Conservation (phyloP, 2,113 vertebrate genomes). For the Centropus bengalensis region DNA sequence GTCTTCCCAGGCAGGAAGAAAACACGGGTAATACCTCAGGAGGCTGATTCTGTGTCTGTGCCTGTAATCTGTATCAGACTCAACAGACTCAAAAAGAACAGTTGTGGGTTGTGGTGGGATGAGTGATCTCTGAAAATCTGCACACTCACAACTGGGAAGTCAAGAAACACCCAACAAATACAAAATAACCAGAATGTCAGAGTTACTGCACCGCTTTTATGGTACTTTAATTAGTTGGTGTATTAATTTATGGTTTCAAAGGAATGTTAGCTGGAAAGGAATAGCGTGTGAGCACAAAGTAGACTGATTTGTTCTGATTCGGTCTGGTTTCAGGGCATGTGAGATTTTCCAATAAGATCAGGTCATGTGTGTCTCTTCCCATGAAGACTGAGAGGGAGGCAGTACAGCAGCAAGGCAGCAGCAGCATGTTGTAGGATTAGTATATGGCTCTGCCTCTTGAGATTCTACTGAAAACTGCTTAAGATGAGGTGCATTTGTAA, state of each 20-base stretch:
- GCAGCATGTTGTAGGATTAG: slow-evolving; percentile 22
- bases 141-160: neutral
- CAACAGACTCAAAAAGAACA: neutral
- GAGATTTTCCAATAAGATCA: slow-evolving; percentile 43
- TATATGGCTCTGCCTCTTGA: neutral
- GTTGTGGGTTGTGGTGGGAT: fast-evolving
- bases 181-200: neutral
- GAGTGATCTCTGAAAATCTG: neutral
- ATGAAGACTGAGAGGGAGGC: neutral
- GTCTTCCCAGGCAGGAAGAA: neutral
- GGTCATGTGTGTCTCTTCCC: neutral
- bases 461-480: neutral
- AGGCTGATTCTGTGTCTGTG: neutral
- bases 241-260: slow-evolving; percentile 14
- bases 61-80: neutral
- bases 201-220: neutral
- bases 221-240: slow-evolving; percentile 29
- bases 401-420: neutral
- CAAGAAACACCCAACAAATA: neutral
- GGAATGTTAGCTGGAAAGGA: slow-evolving; percentile 3
- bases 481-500: neutral
- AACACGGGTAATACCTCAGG: fast-evolving
- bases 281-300: neutral
- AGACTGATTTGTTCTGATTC: slow-evolving; percentile 22
- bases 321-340: slow-evolving; percentile 31